These are phyloP conservation scores for Macquaria ambigua DNA, from an alignment of 2,113 vertebrate genomes.

Conservation along the genomic window DNA sequence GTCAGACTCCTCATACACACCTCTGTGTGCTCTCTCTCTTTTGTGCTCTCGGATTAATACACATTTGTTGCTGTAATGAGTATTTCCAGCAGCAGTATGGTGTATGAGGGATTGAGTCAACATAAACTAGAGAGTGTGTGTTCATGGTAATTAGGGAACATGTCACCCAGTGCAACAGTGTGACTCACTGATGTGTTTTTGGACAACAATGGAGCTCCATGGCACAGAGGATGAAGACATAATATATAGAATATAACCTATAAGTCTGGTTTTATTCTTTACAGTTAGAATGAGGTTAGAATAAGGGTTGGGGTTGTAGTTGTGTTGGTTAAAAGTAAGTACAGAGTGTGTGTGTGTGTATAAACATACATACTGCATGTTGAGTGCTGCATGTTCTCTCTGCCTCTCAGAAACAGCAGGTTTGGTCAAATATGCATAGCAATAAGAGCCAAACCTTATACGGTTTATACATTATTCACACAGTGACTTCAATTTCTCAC, in stretches of 20 bases:
- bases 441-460: conserved; percentile 54
- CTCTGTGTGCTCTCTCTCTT: too few species aligned
- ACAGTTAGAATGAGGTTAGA: neutral
- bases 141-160: neutral
- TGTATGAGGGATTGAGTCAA: too few species aligned
- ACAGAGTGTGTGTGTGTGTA: neutral
- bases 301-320: neutral
- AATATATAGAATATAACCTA: neutral
- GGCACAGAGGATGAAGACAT: neutral
- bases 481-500: conserved; percentile 44
- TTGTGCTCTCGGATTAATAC: neutral
- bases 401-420: conserved; percentile 2
- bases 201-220: neutral
- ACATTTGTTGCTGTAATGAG: neutral
- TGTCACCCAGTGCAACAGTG: neutral
- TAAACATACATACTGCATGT: conserved; percentile 36
- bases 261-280: too few species aligned
- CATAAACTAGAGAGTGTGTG: too few species aligned
- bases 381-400: conserved; percentile 14
- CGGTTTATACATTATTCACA: conserved; percentile 57
- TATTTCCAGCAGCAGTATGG: neutral
- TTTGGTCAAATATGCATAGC: conserved; percentile 58
- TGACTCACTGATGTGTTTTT: neutral
- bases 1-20: too few species aligned
- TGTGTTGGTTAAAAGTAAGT: conserved; percentile 5